Base-by-base conservation (phyloP, 2,888 invertebrate genomes). In the Leptopilina syphax region DNA sequence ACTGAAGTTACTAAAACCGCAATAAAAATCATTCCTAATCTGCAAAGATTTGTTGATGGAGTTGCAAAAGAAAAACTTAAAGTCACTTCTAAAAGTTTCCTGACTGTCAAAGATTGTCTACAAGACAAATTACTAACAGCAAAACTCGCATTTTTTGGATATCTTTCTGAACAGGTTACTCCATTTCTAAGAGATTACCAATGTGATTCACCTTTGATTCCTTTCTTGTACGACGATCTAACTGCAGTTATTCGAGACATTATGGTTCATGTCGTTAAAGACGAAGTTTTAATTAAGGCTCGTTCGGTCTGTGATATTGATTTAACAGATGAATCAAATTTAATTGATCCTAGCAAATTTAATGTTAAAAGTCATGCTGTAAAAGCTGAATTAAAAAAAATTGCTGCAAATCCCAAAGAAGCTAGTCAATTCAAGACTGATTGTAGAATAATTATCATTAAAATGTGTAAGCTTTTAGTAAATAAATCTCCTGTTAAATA, bases 131-230 rank as follows among this genome's bases (percentile, higher is more conserved):
- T 85, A 6, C 44, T 84, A 3, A 65, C 63, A n/a, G 73, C 81
- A 10, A 84, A 85, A 79, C 27, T 86, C 7, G 65, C 82, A 24
- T 83, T 85, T 80, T 85, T 84, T 50, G 24, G 44, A 24, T 63
- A 83, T 3, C 44, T 81, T 50, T 80, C 83, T 8, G 63, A 65
- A 50, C 78, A 79, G 18, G 65, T 86, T 13, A 83, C 85, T 79
- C 81, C 81, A 54, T 85, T 86, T 81, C 78, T 85, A 47, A 67
- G 13, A 10, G 70, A 84, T 47, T 86, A 83, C 66, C 83, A 86
- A 77, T 78, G 79, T 13, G 82, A 86, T 63, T 57, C 8, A 12
- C 84, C 85, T 0, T 18, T 83, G 41, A 81, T 78, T 27, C 83
- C 85, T 34, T 82, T 84, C 77, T 80, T 86, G n/a, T 80, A 83